Base-by-base conservation (phyloP, 2,888 invertebrate genomes). In the Spicauda simplicius region DNA sequence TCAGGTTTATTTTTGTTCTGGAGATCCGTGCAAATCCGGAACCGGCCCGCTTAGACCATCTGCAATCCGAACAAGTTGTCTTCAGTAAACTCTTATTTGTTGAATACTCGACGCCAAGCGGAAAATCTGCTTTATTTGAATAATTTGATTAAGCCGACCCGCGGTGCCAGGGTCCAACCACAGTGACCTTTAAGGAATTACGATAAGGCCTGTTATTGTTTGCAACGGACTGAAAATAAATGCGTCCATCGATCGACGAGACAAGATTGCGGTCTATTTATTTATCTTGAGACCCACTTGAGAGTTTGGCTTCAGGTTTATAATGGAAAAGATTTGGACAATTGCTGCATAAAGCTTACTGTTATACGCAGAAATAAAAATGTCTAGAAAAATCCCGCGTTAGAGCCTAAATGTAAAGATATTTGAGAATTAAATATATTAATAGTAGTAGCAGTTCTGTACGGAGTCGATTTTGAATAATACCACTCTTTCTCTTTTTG, bases 81-180 rank as follows among this genome's bases (percentile, higher is more conserved):
- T 73, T 72, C 75, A 72, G 76, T 78, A 79, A 80, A 80, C 75
- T 76, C 71, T 77, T 77, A 77, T 80, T 78, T 77, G 87, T 80
- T 78, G 84, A 84, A 82, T 81, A 82, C 83, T 83, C 77, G 73
- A 73, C 87, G 88, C 86, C 87, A 85, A 82, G 80, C 74, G 75
- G 45, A 60, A 81, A 81, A 83, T 84, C 84, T 81, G 79, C 82
- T 88, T 81, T 85, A 88, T 88, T 89, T 88, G 87, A 88, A 90
- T 91, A 89, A 90, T 90, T 88, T 88, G 83, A 90, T 89, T 88
- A 87, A 86, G 82, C 82, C 80, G 70, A 63, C 71, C 77, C 78
- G 74, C 77, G 76, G 72, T 72, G 76, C 72, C 71, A 41, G 56
- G 54, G 5, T 25, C 25, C 61, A 37, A 61, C 56, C 55, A 11